These are phyloP conservation scores for Mixornis gularis DNA, from an alignment of 2,113 vertebrate species.

Conservation along the genomic window DNA sequence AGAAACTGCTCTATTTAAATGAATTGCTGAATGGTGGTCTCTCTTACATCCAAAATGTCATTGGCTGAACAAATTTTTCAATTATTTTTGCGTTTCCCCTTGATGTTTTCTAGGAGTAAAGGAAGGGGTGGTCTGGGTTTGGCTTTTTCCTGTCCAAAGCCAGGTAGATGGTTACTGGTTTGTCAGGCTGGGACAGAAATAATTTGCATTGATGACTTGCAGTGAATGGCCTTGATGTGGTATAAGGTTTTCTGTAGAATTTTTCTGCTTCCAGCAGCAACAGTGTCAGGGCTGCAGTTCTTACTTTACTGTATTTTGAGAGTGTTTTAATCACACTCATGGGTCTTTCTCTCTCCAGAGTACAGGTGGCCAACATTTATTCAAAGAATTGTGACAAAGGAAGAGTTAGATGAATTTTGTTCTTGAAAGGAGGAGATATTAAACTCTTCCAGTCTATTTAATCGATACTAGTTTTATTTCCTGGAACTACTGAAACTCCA, in stretches of 20 bases:
- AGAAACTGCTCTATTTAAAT: background rate
- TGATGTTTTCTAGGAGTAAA: background rate
- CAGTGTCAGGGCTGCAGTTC: background rate
- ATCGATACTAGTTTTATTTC: background rate
- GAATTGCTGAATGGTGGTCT: background rate
- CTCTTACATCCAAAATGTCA: background rate
- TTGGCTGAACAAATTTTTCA: fast-evolving
- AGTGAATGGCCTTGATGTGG: background rate
- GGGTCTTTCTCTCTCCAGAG: background rate
- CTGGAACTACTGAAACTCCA: background rate
- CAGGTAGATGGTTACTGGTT: background rate
- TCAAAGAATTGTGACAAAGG: background rate
- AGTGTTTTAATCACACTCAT: background rate
- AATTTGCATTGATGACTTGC: background rate
- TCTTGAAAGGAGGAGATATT: background rate
- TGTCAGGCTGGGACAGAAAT: background rate
- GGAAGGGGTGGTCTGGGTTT: fast-evolving
- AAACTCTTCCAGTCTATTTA: background rate
- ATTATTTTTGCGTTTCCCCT: background rate
- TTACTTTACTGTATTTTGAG: background rate
- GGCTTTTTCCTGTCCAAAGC: background rate
- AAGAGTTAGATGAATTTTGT: background rate
- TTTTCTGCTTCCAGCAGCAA: background rate
- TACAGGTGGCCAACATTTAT: background rate
- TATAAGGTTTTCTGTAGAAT: background rate